These are phyloP conservation scores for Petromus typicus DNA, from an alignment of 2,113 vertebrate species.

Conservation along the genomic window DNA sequence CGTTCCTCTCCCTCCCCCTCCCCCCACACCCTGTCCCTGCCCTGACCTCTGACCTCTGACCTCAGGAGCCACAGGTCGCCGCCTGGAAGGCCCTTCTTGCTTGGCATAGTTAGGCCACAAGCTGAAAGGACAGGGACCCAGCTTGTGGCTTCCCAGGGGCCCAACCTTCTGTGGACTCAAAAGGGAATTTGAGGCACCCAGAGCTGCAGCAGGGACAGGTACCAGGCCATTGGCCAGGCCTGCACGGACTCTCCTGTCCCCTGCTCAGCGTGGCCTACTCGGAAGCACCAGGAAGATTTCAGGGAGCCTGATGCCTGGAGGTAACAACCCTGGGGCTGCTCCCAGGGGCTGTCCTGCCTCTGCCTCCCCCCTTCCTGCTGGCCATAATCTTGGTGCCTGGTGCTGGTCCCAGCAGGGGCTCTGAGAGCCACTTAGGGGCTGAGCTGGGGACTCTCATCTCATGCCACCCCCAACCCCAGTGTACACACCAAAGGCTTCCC, in stretches of 20 bases:
- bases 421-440: neutral
- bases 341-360: neutral
- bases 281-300: neutral
- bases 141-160: neutral
- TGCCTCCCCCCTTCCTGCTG: neutral
- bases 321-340: neutral
- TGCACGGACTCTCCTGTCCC: neutral
- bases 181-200: neutral
- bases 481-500: neutral
- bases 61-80: neutral
- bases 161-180: neutral
- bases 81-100: neutral
- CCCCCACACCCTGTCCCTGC: neutral
- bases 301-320: no score
- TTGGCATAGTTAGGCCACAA: neutral
- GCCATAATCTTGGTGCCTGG: neutral
- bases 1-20: neutral
- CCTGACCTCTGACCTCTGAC: neutral
- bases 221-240: neutral
- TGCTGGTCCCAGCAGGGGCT: neutral
- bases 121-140: neutral
- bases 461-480: neutral
- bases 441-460: neutral
- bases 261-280: neutral
- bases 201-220: rapidly evolving